phyloP scores from a whole-genome alignment of 2,888 invertebrate genomes.

The Coenonympha arcania region DNA sequence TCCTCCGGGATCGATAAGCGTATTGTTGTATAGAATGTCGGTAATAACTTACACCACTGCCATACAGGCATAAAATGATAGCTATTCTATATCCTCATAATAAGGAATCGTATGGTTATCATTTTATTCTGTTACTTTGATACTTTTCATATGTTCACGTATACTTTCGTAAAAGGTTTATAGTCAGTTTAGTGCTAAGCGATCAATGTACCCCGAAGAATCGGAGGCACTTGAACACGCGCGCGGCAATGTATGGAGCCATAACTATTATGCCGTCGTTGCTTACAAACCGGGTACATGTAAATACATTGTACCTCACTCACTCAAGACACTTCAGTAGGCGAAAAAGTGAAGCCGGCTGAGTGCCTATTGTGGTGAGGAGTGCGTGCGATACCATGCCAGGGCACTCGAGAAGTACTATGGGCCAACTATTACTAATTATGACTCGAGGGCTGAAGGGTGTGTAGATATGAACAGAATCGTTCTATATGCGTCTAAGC shows the following conservation, averaged over 20 bases:
- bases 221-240: constrained; percentile 34
- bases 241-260: constrained; percentile 13
- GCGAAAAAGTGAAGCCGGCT: constrained; percentile 48
- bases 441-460: constrained; percentile 30
- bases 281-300: constrained; percentile 18
- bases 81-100: no score
- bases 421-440: constrained; percentile 44
- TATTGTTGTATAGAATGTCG: background rate
- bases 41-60: background rate
- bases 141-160: background rate
- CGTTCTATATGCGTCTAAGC: background rate
- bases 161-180: background rate
- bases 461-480: background rate
- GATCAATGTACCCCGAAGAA: constrained; percentile 15
- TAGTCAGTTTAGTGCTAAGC: constrained; percentile 4
- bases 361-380: constrained; percentile 46
- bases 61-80: no score
- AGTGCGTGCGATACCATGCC: constrained; percentile 49
- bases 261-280: constrained; percentile 12
- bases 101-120: no score
- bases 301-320: constrained; percentile 48
- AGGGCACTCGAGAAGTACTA: constrained; percentile 42
- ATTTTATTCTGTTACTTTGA: no score
- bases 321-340: constrained; percentile 47
- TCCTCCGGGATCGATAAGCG: background rate